These are phyloP conservation scores for Drosophila peninsularis DNA, from an alignment of 2,888 invertebrate genomes.

Conservation along the genomic window DNA sequence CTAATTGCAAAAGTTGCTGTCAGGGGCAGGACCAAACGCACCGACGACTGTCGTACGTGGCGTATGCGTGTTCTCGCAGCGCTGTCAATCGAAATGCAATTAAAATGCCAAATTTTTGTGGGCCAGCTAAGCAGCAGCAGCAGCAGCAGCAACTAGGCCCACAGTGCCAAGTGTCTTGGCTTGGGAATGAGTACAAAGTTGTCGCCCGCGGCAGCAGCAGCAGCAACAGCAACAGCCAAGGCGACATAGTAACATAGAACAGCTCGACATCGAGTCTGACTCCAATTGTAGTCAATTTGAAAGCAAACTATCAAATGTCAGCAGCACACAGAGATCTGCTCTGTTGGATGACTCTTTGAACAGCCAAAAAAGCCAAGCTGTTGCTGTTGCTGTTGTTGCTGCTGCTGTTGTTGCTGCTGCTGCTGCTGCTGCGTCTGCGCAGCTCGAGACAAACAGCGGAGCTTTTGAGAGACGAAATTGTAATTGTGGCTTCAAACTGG, in stretches of 20 bases:
- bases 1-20: conserved; percentile 54
- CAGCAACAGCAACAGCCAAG: conserved; percentile 54
- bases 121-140: conserved; percentile 32
- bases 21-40: background rate
- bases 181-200: conserved; percentile 72
- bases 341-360: conserved; percentile 58
- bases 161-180: conserved; percentile 26
- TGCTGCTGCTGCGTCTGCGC: conserved; percentile 66
- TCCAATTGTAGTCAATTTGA: conserved; percentile 78
- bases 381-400: conserved; percentile 21
- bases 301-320: conserved; percentile 81
- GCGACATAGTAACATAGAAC: conserved; percentile 71
- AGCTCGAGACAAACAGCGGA: conserved; percentile 34
- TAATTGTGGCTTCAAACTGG: conserved; percentile 79
- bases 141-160: conserved; percentile 22
- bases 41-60: conserved; percentile 30
- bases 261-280: conserved; percentile 24
- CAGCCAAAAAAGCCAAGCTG: conserved; percentile 53
- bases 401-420: conserved; percentile 27
- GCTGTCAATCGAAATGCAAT: conserved; percentile 65
- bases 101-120: conserved; percentile 61
- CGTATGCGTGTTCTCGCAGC: conserved; percentile 34
- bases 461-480: conserved; percentile 63
- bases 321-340: conserved; percentile 43
- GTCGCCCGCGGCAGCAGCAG: conserved; percentile 52